Evolutionary conservation across 2,888 invertebrate species (phyloP), one percentile per base, ranked within the genome.

Genomic region (Yponomeuta malinellus): DNA sequence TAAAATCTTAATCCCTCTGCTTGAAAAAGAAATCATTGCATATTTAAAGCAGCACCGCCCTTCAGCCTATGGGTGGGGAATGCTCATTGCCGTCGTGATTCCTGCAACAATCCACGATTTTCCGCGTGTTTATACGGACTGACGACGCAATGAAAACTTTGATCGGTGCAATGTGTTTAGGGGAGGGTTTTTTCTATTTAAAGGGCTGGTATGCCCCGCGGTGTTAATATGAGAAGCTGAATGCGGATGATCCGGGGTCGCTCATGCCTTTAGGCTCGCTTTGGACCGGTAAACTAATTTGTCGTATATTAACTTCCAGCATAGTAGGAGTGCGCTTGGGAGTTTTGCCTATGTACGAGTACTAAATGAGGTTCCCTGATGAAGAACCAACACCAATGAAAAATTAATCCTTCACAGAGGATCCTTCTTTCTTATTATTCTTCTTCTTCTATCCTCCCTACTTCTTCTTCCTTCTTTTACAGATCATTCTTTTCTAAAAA

Each of bases 191-290:
- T 90, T 86, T 90, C 89, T 90, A 88, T 88, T 87, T 86, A 87
- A 85, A 77, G 83, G 80, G 75, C 80, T 80, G 83, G 84, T 81
- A 83, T 86, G 75, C 90, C 91, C 90, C 79, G 80, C 79, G 89
- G 91, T 85, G 86, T 81, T 91, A 91, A 91, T 91, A 91, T 91
- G 2, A 86, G 86, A 74, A 81, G 81, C 85, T 88, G 90, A 86
- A 81, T 79, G 77, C 77, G 86, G 89, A 88, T 89, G 76, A 89
- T 86, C 88, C 88, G 83, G 79, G 76, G 73, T 31, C 70, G 66
- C 68, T 75, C 63, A 72, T 33, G 29, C 31, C 71, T 73, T 37
- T 29, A 48, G 31, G 68, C 69, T 10, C 23, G 67, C 59, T 72
- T 69, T 68, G 70, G 72, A 70, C 70, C 66, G 70, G 69, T 70